Conservation (phyloP, 2,797 vertebrate genomes). For the Enteromius treurensis region DNA sequence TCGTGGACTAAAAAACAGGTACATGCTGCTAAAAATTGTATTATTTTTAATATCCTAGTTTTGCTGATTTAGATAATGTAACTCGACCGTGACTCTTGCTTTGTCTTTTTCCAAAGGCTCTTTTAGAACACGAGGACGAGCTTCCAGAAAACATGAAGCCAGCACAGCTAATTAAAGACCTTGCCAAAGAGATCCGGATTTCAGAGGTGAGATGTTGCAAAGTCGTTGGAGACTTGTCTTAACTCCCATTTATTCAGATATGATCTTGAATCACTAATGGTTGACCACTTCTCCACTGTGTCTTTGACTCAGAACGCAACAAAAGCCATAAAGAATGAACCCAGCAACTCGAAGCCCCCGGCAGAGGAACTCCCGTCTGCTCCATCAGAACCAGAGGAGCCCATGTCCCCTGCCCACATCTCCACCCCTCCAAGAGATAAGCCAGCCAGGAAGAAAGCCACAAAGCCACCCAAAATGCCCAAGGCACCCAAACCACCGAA, state of each 20-base stretch:
- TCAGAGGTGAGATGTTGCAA: slow-evolving; percentile 85
- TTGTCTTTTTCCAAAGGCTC: slow-evolving; percentile 77
- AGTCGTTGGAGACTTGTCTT: background rate
- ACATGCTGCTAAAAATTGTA: background rate
- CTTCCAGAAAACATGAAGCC: slow-evolving; percentile 98
- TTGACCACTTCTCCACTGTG: background rate
- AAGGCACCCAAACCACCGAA: slow-evolving; percentile 80
- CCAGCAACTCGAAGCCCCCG: slow-evolving; percentile 77
- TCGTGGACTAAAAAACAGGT: slow-evolving; percentile 99
- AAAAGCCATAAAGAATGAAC: slow-evolving; percentile 89
- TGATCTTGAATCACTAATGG: background rate
- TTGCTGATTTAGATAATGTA: slow-evolving; percentile 13
- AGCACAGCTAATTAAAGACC: slow-evolving; percentile 97
- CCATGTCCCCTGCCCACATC: slow-evolving; percentile 82
- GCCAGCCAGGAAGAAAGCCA: slow-evolving; percentile 78
- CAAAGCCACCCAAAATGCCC: slow-evolving; percentile 78
- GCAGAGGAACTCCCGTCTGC: slow-evolving; percentile 82
- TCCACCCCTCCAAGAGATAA: slow-evolving; percentile 86
- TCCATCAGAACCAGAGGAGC: slow-evolving; percentile 82
- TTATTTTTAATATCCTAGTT: background rate
- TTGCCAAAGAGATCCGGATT: slow-evolving; percentile 98
- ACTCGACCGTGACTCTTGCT: background rate
- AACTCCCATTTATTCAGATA: background rate
- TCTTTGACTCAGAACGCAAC: slow-evolving; percentile 77
- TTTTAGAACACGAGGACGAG: slow-evolving; percentile 96